phyloP scores from a whole-genome alignment of 2,888 invertebrate species.

The Esperia sulphurella region DNA sequence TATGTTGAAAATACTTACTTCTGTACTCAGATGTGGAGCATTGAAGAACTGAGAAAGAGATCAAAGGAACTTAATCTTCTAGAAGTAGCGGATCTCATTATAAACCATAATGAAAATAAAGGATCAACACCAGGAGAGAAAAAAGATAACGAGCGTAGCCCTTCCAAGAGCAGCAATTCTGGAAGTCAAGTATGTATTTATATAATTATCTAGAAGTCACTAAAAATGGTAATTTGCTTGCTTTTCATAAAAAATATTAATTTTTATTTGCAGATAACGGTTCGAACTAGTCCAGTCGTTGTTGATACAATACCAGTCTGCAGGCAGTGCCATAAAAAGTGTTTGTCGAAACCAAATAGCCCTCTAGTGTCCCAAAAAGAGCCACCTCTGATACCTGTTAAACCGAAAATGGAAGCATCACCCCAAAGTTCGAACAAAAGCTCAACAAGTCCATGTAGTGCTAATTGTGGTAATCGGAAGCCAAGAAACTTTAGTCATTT shows the following conservation, averaged over 20 bases:
- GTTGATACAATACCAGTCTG: conserved; percentile 87
- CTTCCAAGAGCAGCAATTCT: conserved; percentile 87
- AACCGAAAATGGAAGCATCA: conserved; percentile 56
- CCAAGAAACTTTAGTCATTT: conserved; percentile 58
- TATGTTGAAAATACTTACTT: not conserved
- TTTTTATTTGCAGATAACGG: conserved; percentile 81
- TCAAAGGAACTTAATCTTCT: conserved; percentile 84
- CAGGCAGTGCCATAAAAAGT: conserved; percentile 88
- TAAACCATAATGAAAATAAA: conserved; percentile 39
- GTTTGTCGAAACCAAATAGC: conserved; percentile 80
- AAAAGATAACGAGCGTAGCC: conserved; percentile 82
- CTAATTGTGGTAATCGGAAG: conserved; percentile 61
- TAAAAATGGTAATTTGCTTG: no score
- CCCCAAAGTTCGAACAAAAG: conserved; percentile 64
- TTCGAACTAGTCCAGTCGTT: conserved; percentile 86
- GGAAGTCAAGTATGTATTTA: conserved; percentile 84
- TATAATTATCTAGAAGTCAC: not conserved
- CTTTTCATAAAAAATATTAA: no score
- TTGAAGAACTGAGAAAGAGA: conserved; percentile 84
- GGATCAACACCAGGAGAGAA: conserved; percentile 54
- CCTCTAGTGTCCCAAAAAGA: conserved; percentile 71
- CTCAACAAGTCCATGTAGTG: conserved; percentile 61
- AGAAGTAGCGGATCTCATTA: conserved; percentile 63
- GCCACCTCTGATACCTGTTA: conserved; percentile 44
- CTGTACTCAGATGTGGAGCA: conserved; percentile 80